Percentiles rank a stretch among this genome's conserved stretches.
phyloP scores from a whole-genome alignment of 2,797 vertebrate species.

The Enoplosus armatus region DNA sequence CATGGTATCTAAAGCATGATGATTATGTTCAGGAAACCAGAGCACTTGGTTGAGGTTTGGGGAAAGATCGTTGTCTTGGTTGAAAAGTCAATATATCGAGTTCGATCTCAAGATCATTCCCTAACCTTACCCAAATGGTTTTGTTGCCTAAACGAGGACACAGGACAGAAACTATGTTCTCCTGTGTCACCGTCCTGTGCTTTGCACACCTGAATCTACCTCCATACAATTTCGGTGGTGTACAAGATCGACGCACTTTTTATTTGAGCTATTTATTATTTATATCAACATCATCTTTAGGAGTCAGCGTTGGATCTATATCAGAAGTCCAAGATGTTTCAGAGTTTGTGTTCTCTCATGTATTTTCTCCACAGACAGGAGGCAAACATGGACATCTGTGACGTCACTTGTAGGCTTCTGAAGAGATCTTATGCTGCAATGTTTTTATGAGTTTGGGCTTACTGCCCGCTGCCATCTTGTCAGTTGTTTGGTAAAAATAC shows the following conservation, averaged over 20 bases:
- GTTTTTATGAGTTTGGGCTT: not conserved
- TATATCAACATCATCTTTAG: not conserved
- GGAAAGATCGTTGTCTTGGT: not conserved
- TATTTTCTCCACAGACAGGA: too few relatives aligned
- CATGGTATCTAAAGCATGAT: too few relatives aligned
- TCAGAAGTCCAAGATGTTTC: not conserved
- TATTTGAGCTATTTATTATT: not conserved
- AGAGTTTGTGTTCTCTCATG: too few relatives aligned
- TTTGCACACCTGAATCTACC: not conserved
- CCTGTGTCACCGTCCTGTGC: too few relatives aligned
- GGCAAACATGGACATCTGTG: not conserved
- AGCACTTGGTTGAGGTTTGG: not conserved
- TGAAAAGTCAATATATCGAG: too few relatives aligned
- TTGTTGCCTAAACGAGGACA: not conserved
- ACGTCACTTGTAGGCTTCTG: not conserved
- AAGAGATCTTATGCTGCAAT: too few relatives aligned
- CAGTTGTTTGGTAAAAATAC: not conserved
- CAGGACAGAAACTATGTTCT: not conserved
- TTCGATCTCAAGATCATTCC: too few relatives aligned
- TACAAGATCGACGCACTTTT: not conserved
- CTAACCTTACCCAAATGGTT: not conserved
- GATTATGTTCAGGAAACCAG: too few relatives aligned
- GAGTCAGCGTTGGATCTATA: not conserved
- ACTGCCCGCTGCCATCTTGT: not conserved
- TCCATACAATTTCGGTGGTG: not conserved